Evolutionary conservation across 2,797 vertebrate species (phyloP).

Genomic region (Argyrosomus regius): DNA sequence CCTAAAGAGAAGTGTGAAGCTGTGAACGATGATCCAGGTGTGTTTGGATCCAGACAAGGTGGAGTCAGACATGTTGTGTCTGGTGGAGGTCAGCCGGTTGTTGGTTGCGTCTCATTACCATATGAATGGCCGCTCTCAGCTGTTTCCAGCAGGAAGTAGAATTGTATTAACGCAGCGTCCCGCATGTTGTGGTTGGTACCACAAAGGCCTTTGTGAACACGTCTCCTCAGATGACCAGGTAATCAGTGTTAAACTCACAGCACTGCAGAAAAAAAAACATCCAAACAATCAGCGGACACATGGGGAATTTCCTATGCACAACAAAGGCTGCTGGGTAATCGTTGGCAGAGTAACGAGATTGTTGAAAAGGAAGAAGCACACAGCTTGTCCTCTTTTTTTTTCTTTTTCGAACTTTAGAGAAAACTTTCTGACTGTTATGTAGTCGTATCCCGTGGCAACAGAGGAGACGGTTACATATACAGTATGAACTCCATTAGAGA

Average conservation of each 20-base stretch:
- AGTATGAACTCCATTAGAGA: neutral
- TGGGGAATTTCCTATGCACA: constrained; percentile 27
- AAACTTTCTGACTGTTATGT: neutral
- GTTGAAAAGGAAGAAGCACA: neutral
- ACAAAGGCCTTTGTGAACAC: constrained; percentile 39
- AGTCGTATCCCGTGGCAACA: neutral
- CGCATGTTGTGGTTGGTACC: neutral
- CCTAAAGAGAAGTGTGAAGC: neutral
- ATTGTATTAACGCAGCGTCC: neutral
- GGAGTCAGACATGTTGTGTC: constrained; percentile 26
- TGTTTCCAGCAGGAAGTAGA: constrained; percentile 39
- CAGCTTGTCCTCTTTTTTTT: neutral
- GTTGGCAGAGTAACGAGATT: neutral
- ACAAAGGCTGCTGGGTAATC: constrained; percentile 36
- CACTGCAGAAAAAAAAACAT: constrained; percentile 1
- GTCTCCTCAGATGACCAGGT: constrained; percentile 40
- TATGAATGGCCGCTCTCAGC: constrained; percentile 45
- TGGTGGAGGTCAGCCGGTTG: constrained; percentile 39
- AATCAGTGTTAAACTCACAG: constrained; percentile 41
- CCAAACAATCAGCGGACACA: constrained; percentile 21
- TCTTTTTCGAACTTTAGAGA: neutral
- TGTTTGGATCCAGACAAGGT: neutral
- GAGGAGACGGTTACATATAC: neutral
- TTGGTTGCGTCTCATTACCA: constrained; percentile 44
- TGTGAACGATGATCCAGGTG: constrained; percentile 21